These are phyloP conservation scores for Probosciger aterrimus DNA, from an alignment of 2,113 vertebrate species.

Conservation along the genomic window DNA sequence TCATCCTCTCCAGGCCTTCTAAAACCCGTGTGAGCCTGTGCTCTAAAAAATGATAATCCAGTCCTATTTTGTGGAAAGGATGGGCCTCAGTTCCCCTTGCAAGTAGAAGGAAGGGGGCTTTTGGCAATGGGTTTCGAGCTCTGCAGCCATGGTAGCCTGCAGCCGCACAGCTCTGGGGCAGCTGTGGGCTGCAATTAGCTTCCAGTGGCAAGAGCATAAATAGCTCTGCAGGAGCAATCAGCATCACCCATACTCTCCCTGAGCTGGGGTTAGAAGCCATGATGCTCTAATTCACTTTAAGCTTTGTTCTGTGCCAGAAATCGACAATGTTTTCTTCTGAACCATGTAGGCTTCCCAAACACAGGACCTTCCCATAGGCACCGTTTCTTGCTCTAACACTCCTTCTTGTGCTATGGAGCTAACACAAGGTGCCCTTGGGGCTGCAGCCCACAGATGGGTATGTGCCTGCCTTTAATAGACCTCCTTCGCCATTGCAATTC, in stretches of 20 bases:
- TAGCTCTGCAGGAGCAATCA: background rate
- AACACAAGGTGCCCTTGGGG: background rate
- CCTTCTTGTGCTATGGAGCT: rapidly evolving
- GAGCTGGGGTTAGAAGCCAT: background rate
- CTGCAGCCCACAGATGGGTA: conserved; percentile 16
- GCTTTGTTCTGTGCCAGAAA: background rate
- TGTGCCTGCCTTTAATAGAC: conserved; percentile 11
- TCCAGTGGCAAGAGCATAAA: background rate
- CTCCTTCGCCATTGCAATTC: background rate
- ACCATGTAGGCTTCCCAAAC: rapidly evolving
- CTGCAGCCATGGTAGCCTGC: background rate
- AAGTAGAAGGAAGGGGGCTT: background rate
- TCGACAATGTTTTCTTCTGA: background rate
- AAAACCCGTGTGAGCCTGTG: rapidly evolving
- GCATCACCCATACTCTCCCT: background rate
- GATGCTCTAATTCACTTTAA: background rate
- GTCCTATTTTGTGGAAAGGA: rapidly evolving
- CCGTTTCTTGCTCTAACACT: background rate
- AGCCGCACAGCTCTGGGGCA: rapidly evolving
- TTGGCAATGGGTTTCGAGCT: rapidly evolving
- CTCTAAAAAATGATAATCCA: background rate
- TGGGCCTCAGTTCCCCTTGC: rapidly evolving
- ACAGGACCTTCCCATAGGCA: rapidly evolving
- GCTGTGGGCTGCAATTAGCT: background rate
- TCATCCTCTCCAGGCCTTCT: background rate